Conservation (phyloP, 2,888 invertebrate genomes). For the Dermolepida albohirtum region DNA sequence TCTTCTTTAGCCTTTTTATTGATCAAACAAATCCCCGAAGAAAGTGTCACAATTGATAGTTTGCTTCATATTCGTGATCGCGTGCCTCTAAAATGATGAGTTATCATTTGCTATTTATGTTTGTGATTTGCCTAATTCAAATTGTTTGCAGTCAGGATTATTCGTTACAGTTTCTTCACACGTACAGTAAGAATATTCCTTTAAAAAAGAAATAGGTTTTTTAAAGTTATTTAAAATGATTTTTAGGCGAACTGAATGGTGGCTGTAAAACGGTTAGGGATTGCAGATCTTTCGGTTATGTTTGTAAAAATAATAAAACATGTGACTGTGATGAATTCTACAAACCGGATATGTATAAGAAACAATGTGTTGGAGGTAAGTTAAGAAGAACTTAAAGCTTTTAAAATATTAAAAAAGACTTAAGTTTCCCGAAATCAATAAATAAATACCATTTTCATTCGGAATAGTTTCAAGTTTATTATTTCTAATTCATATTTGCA, state of each 20-base stretch:
- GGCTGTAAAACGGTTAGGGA: conserved; percentile 53
- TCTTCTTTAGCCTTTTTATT: conserved; percentile 9
- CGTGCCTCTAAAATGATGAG: conserved; percentile 12
- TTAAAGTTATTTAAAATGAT: conserved; percentile 1
- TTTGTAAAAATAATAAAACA: conserved; percentile 59
- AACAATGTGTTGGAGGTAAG: conserved; percentile 61
- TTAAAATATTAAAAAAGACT: too few species aligned
- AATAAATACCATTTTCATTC: too few species aligned
- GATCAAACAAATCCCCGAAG: conserved; percentile 19
- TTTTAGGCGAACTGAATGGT: conserved; percentile 54
- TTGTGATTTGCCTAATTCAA: conserved; percentile 15
- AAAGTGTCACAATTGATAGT: conserved; percentile 1
- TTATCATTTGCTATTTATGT: conserved; percentile 19
- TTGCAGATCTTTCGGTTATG: conserved; percentile 60
- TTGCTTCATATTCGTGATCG: conserved; percentile 3
- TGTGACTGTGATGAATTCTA: conserved; percentile 61
- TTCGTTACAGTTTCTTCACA: conserved; percentile 25
- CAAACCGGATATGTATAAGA: conserved; percentile 54
- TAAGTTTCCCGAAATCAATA: too few species aligned
- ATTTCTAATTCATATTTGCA: too few species aligned
- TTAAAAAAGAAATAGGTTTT: background rate
- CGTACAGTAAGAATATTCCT: conserved; percentile 32
- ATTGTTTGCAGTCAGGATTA: conserved; percentile 23
- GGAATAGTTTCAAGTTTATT: too few species aligned
- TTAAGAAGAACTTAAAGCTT: background rate